Evolutionary conservation across 2,888 invertebrate species (phyloP), one percentile per base, ranked within the genome.

Genomic region (Melieria crassipennis): DNA sequence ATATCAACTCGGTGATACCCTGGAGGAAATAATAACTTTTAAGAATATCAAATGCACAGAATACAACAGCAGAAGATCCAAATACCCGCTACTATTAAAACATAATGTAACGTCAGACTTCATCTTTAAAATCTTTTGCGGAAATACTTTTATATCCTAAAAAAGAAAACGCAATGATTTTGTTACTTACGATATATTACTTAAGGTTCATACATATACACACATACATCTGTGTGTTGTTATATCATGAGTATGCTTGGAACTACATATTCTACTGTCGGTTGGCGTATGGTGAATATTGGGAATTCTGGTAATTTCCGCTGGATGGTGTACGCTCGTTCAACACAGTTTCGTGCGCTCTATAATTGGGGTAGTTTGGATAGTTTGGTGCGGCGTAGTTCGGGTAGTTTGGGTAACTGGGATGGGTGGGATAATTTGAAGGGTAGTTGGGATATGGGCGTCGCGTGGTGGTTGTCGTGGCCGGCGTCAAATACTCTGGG

Each of bases 401-500:
- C 11, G 61, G 72, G 13, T 76, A 62, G 62, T 62, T 73, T 7
- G 73, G 61, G 50, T 73, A 67, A 52, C 68, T 52, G 43, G 62
- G 47, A 47, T 13, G 69, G 67, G 65, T 63, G 7, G 72, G 16
- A 45, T 72, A 69, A 45, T 62, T 13, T 6, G 30, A 30, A 13
- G 57, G 62, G 50, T 74, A 70, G 13, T 52, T 68, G 0, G 57
- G 65, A 58, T 62, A 66, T 9, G 73, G 58, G 1, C 65, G 60
- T 13, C 61, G 67, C 7, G 73, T 73, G 46, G 73, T 72, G 11
- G 67, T 70, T 1, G 69, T 42, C 11, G 74, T 72, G 9, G 74
- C 73, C 11, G 52, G 73, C 9, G 70, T 75, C 46, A 77, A 76
- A 56, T 71, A 80, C 61, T 80, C 76, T 0, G 77, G 74, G 70